Percentiles rank a stretch among this genome's conserved stretches.
Evolutionary conservation across 2,888 invertebrate species (phyloP).

Genomic region (Ennomos erosarius): DNA sequence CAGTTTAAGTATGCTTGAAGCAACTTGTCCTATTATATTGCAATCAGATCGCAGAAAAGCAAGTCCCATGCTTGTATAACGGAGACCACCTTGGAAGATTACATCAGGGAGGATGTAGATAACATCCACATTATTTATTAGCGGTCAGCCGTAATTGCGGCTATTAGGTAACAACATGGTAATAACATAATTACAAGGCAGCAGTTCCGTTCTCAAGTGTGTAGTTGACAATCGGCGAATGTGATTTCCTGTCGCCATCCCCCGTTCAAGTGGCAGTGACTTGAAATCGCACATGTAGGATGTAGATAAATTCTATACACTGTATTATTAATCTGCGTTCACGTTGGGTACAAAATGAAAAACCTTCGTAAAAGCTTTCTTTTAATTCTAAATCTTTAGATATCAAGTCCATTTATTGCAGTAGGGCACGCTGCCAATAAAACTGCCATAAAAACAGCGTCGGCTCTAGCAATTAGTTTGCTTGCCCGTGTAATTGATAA

Average conservation of each 20-base stretch:
- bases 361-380: no score
- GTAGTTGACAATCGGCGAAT: conserved; percentile 53
- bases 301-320: background rate
- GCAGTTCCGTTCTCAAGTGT: conserved; percentile 44
- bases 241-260: conserved; percentile 60
- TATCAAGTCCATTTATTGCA: no score
- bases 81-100: conserved; percentile 40
- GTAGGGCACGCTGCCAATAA: conserved; percentile 1
- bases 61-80: conserved; percentile 27
- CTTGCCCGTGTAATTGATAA: conserved; percentile 33
- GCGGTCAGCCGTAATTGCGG: conserved; percentile 39
- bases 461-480: conserved; percentile 6
- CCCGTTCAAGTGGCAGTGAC: conserved; percentile 10
- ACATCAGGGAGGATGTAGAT: conserved; percentile 43
- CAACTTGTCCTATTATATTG: conserved; percentile 26
- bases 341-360: no score
- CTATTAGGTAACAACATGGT: conserved; percentile 37
- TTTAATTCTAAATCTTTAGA: no score
- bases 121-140: conserved; percentile 43
- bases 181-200: conserved; percentile 26
- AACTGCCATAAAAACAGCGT: conserved; percentile 6
- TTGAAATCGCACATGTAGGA: background rate
- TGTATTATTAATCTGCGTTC: no score
- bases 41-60: conserved; percentile 29
- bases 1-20: conserved; percentile 15